Conservation (phyloP, 1,140 invertebrate species). For the Danaus plexippus region DNA sequence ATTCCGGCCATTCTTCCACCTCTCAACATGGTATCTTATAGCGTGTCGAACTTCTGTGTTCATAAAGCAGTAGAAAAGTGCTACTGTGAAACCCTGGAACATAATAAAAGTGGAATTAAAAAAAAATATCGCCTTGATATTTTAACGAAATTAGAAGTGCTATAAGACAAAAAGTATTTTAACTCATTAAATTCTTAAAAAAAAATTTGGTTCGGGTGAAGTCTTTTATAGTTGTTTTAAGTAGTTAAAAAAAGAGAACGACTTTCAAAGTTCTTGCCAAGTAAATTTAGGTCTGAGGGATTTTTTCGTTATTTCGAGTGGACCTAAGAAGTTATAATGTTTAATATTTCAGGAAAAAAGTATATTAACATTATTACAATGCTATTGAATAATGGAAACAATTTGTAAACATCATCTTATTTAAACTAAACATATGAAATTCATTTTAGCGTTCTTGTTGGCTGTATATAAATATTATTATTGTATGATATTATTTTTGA, state of each 20-base stretch:
- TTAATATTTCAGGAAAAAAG: no score
- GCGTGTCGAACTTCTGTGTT: conserved; percentile 93
- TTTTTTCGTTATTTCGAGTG: background rate
- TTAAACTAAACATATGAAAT: conserved; percentile 1
- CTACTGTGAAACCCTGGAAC: conserved; percentile 85
- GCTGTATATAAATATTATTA: no score
- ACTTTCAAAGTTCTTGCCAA: conserved; percentile 10
- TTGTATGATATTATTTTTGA: no score
- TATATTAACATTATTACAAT: no score
- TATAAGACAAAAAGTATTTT: no score
- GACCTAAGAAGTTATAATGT: no score
- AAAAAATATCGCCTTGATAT: no score
- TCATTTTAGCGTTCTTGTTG: no score
- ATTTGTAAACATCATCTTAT: background rate
- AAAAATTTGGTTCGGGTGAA: conserved; percentile 4
- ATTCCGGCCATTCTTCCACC: conserved; percentile 81
- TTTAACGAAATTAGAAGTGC: no score
- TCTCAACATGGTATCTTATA: conserved; percentile 83
- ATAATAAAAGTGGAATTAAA: background rate
- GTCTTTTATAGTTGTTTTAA: conserved; percentile 8
- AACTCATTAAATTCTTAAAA: conserved; percentile 4
- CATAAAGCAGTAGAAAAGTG: conserved; percentile 92
- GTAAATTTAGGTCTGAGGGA: conserved; percentile 13
- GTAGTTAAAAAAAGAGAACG: conserved; percentile 15
- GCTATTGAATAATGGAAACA: no score